A percentile compares a stretch with the other conserved stretches of the same genome.
Conservation (phyloP, 2,797 vertebrate genomes). For the Labeo calbasu region DNA sequence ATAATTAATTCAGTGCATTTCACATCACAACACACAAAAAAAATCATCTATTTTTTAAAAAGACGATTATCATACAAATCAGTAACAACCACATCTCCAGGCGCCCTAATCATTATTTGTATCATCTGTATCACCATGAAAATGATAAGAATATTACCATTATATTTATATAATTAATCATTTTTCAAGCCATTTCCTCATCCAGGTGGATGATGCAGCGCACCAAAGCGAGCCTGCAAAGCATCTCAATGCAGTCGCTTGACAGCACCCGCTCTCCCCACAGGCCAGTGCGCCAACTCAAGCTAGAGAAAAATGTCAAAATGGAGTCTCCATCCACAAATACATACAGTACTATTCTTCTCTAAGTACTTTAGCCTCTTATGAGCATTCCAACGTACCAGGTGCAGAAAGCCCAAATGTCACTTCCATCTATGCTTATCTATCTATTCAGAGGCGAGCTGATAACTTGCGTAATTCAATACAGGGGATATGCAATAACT, state of each 20-base stretch:
- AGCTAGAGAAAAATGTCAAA: slow-evolving; percentile 38
- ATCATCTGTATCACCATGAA: neutral
- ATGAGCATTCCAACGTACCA: slow-evolving; percentile 39
- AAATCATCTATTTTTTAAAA: neutral
- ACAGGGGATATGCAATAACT: slow-evolving; percentile 76
- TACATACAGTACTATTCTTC: slow-evolving; percentile 17
- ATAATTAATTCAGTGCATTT: neutral
- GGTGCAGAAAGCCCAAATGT: slow-evolving; percentile 50
- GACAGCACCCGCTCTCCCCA: slow-evolving; percentile 48
- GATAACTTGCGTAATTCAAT: slow-evolving; percentile 80
- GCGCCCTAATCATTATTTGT: neutral
- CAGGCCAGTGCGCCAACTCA: slow-evolving; percentile 32
- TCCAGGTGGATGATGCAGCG: slow-evolving; percentile 10
- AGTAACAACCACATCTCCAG: neutral
- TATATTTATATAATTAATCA: no score
- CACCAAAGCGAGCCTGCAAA: slow-evolving; percentile 24
- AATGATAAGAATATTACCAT: neutral
- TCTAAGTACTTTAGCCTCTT: slow-evolving; percentile 28
- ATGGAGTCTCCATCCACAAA: slow-evolving; percentile 28
- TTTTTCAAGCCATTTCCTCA: slow-evolving; percentile 5
- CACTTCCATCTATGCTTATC: slow-evolving; percentile 51
- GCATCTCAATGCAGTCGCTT: slow-evolving; percentile 22
- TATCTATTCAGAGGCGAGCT: slow-evolving; percentile 73
- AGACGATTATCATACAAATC: neutral
- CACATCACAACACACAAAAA: neutral